These are phyloP conservation scores for Nematopogon swammerdamellus DNA, from an alignment of 2,888 invertebrate species.

Conservation along the genomic window DNA sequence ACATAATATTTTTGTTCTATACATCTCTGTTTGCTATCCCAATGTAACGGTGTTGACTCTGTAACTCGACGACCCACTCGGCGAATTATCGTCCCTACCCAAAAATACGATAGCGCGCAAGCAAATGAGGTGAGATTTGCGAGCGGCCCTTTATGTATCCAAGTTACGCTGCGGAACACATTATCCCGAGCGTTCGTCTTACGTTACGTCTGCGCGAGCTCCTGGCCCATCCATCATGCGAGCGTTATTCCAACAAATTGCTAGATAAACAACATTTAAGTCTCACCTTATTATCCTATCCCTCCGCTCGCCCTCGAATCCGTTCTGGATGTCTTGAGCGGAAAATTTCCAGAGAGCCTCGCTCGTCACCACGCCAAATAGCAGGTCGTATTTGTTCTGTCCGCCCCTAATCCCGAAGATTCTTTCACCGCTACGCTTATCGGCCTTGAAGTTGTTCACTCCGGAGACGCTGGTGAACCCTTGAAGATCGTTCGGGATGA, in stretches of 20 bases:
- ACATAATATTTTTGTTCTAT: no score
- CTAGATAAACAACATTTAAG: slow-evolving; percentile 33
- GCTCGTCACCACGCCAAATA: slow-evolving; percentile 90
- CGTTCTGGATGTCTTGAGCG: slow-evolving; percentile 79
- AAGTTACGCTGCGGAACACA: background rate
- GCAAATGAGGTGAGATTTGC: background rate
- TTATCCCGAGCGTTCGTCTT: background rate
- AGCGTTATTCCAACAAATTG: slow-evolving; percentile 24
- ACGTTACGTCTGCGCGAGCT: background rate
- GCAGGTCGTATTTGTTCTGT: slow-evolving; percentile 73
- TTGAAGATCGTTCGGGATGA: slow-evolving; percentile 64
- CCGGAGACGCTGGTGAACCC: slow-evolving; percentile 60
- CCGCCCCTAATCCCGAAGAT: slow-evolving; percentile 54
- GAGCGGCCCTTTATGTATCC: background rate
- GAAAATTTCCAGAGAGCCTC: slow-evolving; percentile 91
- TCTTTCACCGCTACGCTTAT: slow-evolving; percentile 61
- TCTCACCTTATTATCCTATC: slow-evolving; percentile 74
- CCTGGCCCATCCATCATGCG: background rate
- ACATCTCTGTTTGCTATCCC: no score
- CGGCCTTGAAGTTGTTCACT: slow-evolving; percentile 55
- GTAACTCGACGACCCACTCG: no score
- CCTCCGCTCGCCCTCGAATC: slow-evolving; percentile 84
- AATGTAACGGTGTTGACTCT: no score
- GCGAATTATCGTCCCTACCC: no score
- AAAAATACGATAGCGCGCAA: background rate